Percentiles rank a stretch among this genome's conserved stretches.
These are phyloP conservation scores for Melitaea cinxia DNA, from an alignment of 1,140 invertebrate species.

Conservation along the genomic window DNA sequence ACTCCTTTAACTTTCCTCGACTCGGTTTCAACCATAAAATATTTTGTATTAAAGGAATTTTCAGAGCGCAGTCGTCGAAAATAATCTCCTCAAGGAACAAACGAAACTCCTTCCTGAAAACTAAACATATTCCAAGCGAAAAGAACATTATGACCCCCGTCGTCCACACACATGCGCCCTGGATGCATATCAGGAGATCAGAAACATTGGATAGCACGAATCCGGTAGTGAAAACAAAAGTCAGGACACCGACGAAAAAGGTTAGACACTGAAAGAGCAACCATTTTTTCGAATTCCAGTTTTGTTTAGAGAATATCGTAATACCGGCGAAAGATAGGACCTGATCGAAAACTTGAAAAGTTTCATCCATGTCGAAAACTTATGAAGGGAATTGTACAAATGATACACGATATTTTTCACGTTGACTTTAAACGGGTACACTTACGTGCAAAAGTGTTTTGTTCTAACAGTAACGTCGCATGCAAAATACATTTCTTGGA, in stretches of 20 bases:
- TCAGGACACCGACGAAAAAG: conserved; percentile 51
- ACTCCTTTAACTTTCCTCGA: conserved; percentile 46
- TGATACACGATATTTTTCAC: conserved; percentile 35
- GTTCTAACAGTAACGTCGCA: background rate
- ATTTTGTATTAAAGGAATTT: conserved; percentile 61
- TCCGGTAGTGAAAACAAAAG: conserved; percentile 59
- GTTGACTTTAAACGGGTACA: conserved; percentile 35
- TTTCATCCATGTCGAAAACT: conserved; percentile 58
- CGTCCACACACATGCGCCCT: conserved; percentile 68
- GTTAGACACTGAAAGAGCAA: conserved; percentile 59
- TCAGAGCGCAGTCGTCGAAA: conserved; percentile 55
- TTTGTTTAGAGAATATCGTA: conserved; percentile 56
- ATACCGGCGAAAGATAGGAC: conserved; percentile 62
- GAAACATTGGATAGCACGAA: conserved; percentile 53
- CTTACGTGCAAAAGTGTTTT: conserved; percentile 35
- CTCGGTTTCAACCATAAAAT: conserved; percentile 34
- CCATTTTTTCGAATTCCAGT: conserved; percentile 59
- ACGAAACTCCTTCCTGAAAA: conserved; percentile 58
- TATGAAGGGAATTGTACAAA: conserved; percentile 46
- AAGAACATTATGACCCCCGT: conserved; percentile 71
- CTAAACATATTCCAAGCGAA: conserved; percentile 54
- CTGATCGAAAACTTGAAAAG: conserved; percentile 51
- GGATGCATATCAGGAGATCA: conserved; percentile 56
- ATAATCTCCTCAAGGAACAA: conserved; percentile 59
- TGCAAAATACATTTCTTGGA: conserved; percentile 15